Percentiles rank a stretch among this genome's conserved stretches.
These are phyloP conservation scores for Scortum barcoo DNA, from an alignment of 2,113 vertebrate species.

Conservation along the genomic window DNA sequence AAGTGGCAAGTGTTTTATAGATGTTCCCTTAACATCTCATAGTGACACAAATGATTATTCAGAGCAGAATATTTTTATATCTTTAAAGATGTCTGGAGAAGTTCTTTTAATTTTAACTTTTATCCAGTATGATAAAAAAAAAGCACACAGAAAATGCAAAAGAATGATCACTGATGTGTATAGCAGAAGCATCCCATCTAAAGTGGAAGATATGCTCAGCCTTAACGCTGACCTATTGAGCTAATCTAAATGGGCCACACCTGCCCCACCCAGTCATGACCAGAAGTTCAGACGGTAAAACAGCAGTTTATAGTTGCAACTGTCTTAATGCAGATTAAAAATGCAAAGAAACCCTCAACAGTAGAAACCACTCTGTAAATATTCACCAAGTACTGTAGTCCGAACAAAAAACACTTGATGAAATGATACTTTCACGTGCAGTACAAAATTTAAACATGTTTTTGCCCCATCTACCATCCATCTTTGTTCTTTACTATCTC, in stretches of 20 bases:
- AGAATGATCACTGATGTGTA: not conserved
- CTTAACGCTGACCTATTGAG: not conserved
- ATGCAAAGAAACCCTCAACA: not conserved
- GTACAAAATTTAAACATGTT: conserved; percentile 1
- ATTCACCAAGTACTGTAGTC: not conserved
- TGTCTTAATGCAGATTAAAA: conserved; percentile 18
- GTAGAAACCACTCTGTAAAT: not conserved
- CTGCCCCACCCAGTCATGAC: conserved; percentile 62
- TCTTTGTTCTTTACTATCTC: not conserved
- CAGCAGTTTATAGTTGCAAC: not conserved
- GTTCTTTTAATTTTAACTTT: not conserved
- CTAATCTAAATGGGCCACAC: conserved; percentile 70
- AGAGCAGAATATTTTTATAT: not conserved
- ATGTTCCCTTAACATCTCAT: not conserved
- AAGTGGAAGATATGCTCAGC: not conserved
- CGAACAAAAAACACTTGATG: not conserved
- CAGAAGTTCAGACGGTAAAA: not conserved
- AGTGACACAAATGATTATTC: not conserved
- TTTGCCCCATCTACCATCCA: not conserved
- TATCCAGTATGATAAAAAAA: not conserved
- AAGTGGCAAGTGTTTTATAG: no score
- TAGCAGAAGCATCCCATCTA: not conserved
- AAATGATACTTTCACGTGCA: not conserved
- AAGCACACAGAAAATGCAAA: not conserved
- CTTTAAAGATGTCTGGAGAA: not conserved